Evolutionary conservation across 2,797 vertebrate genomes (phyloP).

Genomic region (Rhinatrema bivittatum): DNA sequence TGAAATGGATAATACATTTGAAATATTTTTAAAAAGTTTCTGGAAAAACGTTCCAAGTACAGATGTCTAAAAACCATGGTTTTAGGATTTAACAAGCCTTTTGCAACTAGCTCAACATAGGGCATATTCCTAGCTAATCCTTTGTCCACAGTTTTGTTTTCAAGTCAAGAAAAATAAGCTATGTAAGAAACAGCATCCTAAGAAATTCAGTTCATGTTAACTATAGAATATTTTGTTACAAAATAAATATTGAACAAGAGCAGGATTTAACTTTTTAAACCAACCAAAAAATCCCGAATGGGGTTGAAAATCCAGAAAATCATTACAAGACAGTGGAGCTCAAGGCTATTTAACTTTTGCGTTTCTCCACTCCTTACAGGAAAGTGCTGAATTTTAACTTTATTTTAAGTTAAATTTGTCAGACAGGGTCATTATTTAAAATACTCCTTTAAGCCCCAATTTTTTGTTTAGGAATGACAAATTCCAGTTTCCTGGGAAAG

Average conservation of each 20-base stretch:
- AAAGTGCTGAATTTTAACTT: neutral
- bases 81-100: neutral
- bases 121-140: neutral
- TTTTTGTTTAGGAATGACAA: too few relatives aligned
- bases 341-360: neutral
- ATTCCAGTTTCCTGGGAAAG: too few relatives aligned
- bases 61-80: neutral
- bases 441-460: too few relatives aligned
- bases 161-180: constrained; percentile 10
- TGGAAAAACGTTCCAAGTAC: constrained; percentile 18
- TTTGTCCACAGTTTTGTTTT: neutral
- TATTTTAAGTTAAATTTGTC: too few relatives aligned
- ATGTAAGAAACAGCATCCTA: constrained; percentile 11
- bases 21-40: constrained; percentile 21
- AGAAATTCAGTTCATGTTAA: constrained; percentile 19
- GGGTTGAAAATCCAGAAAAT: constrained; percentile 2
- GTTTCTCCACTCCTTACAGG: neutral
- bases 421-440: too few relatives aligned
- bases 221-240: constrained; percentile 3
- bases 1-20: constrained; percentile 18
- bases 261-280: too few relatives aligned
- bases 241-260: neutral
- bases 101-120: neutral
- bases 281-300: too few relatives aligned
- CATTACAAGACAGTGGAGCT: neutral